Evolutionary conservation across 2,888 invertebrate species (phyloP).

Genomic region (Leptothorax acervorum): DNA sequence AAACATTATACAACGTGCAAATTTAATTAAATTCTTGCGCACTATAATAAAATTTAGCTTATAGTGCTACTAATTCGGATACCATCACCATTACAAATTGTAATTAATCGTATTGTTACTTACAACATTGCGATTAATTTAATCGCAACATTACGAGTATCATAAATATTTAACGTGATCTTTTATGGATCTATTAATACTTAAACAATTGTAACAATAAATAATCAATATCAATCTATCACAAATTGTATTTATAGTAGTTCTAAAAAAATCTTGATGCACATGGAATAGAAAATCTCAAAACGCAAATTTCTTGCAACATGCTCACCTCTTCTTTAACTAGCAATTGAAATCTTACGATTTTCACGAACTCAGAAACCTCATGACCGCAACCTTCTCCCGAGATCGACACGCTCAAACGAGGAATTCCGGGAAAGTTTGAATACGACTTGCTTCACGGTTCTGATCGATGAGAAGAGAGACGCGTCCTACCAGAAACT

Average conservation of each 20-base stretch:
- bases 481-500: constrained; percentile 78
- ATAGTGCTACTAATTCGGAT: not conserved
- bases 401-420: not conserved
- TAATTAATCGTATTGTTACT: not conserved
- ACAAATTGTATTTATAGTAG: not conserved
- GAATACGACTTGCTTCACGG: not conserved
- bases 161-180: not conserved
- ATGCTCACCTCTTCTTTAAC: constrained; percentile 11
- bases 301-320: not conserved
- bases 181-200: not conserved
- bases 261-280: not conserved
- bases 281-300: not conserved
- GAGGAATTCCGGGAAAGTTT: not conserved
- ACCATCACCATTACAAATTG: not conserved
- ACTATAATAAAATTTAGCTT: not conserved
- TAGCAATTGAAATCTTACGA: not conserved
- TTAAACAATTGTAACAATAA: not conserved
- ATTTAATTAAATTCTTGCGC: not conserved
- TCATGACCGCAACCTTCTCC: not conserved
- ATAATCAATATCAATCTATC: not conserved
- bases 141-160: not conserved
- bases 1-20: not conserved
- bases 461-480: constrained; percentile 50
- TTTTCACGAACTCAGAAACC: not conserved
- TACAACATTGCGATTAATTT: too few species aligned